Evolutionary conservation across 2,888 invertebrate species (phyloP), one percentile per base, ranked within the genome.

Genomic region (Pristionchus entomophagus): DNA sequence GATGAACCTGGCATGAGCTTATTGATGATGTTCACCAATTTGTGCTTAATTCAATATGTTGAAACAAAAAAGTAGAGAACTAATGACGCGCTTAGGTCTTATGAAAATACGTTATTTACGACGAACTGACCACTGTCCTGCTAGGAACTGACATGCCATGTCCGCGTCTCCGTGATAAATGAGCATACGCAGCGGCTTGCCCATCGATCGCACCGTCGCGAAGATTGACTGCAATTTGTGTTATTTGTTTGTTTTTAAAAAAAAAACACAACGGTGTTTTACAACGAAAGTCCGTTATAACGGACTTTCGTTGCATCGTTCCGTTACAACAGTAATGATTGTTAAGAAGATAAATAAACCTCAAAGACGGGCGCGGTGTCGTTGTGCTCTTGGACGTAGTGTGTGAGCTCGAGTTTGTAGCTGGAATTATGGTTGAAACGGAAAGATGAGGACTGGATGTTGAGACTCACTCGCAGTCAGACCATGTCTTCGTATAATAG

Each of bases 131-230:
- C 91, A 91, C 84, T 91, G 91, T 69, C 90, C 91, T 65, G 91
- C 91, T 45, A 91, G 80, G 81, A 89, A 91, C 51, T 92, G 89
- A 84, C 91, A 91, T 14, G 90, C 91, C 80, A 90, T 88, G 77
- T 92, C 92, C 22, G 89, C 90, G 65, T 91, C 91, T 87, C 92
- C 92, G 87, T 92, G 92, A 86, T 91, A 92, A 82, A 92, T 89
- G 26, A 92, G 87, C 84, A 90, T 83, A 12, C 87, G 86, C 5
- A 92, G 35, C 17, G 83, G 83, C 19, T 49, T 62, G 65, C 45
- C 45, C 35, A 84, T 14, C 3, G 41, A n/a, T 19, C 59, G 56
- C 14, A 49, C 12, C 0, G 65, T 49, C 22, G 45, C n/a, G 83
- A 84, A 84, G 83, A 84, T 84, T 0, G 83, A 84, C 83, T 84